Evolutionary conservation across 2,888 invertebrate genomes (phyloP), one percentile per base, ranked within the genome.

Genomic region (Muscina levida): DNA sequence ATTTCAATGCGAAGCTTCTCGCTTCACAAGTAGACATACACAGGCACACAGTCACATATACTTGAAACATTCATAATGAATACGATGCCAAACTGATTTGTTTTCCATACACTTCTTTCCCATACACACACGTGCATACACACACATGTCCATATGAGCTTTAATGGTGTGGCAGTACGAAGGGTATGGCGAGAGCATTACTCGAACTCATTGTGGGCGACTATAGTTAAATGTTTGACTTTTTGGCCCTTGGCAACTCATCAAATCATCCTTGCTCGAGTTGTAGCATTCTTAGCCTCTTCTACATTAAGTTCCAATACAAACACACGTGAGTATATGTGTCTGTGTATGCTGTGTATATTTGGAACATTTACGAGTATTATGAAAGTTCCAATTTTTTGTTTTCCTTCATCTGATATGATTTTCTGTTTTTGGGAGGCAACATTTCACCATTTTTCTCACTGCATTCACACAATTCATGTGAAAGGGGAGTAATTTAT

Each of bases 181-280:
- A 57, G 57, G 37, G 78, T 44, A 78, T 67, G 71, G 24, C n/a
- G 37, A 22, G 56, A 59, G 26, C 24, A 72, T 72, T 72, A 68
- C 72, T 72, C 44, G 59, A 71, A 66, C 24, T 75, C 68, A 62
- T 79, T 79, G 79, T 75, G 79, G 71, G 79, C 72, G 79, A 75
- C 24, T 75, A 67, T 59, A 72, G 79, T 67, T 59, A 67, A 68
- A 72, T 79, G 75, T 75, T 79, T 79, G 79, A 75, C 79, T 79
- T 79, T 79, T 75, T 72, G 71, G 79, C 75, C 79, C 72, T 62
- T 72, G 75, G 75, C 79, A 79, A 79, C 79, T 79, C 79, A 75
- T 79, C 75, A 79, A 75, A 75, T 79, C 72, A 68, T 75, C 24
- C 68, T 79, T 75, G 75, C 67, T 67, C 72, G 46, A 75, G 79